Evolutionary conservation across 35 echinoderm and acorn worm genomes (phyloP).

Genomic region (Lytechinus variegatus): DNA sequence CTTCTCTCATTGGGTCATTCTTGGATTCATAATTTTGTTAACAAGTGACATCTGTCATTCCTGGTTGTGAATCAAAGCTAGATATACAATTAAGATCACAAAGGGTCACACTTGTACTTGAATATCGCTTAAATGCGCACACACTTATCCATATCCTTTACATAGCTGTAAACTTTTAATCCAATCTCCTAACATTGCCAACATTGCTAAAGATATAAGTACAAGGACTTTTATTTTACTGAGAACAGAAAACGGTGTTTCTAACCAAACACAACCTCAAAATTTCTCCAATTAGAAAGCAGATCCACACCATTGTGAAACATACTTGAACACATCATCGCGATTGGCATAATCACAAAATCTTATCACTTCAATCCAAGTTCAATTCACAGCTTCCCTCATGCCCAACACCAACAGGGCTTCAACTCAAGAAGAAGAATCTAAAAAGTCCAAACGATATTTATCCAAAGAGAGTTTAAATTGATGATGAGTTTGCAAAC

Average conservation of each 20-base stretch:
- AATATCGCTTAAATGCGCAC: background rate
- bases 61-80: background rate
- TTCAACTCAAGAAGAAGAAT: background rate
- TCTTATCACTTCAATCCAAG: conserved; percentile 15
- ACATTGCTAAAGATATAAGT: conserved; percentile 22
- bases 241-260: conserved; percentile 5
- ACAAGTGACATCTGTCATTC: background rate
- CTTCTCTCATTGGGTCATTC: background rate
- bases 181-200: background rate
- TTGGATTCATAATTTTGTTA: background rate
- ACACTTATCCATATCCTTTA: conserved; percentile 5
- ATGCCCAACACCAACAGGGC: conserved; percentile 27
- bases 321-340: background rate
- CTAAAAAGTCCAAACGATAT: conserved; percentile 13
- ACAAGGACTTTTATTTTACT: background rate
- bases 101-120: background rate
- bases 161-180: background rate
- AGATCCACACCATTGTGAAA: background rate
- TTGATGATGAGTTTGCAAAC: background rate
- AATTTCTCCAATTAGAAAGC: conserved; percentile 12
- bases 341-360: background rate
- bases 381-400: background rate
- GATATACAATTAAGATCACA: background rate
- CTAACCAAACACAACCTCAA: background rate
- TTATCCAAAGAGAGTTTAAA: background rate